A percentile compares a stretch with the other conserved stretches of the same genome.
phyloP scores from a whole-genome alignment of 23 tunicate species.

The Aplidium turbinatum region DNA sequence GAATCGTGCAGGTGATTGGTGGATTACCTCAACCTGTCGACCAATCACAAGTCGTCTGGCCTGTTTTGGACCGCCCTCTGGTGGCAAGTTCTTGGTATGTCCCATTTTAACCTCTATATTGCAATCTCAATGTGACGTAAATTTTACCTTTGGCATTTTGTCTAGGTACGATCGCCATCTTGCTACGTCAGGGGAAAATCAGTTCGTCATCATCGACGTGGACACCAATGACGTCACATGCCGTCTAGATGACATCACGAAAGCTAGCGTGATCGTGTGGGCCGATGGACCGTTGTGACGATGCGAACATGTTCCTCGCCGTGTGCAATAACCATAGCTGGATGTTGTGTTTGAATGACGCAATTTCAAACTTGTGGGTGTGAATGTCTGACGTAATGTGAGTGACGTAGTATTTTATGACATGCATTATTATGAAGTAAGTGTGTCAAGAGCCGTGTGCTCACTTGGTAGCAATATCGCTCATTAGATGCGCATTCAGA shows the following conservation, averaged over 20 bases:
- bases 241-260: slow-evolving; percentile 36
- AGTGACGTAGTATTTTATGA: no score
- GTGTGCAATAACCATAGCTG: background rate
- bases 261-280: slow-evolving; percentile 29
- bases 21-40: slow-evolving; percentile 12
- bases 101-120: background rate
- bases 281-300: slow-evolving; percentile 19
- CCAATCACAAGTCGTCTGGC: background rate
- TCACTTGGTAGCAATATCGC: no score
- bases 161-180: slow-evolving; percentile 51
- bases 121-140: no score
- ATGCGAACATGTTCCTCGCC: background rate
- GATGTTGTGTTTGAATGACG: background rate
- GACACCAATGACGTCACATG: slow-evolving; percentile 45
- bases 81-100: slow-evolving; percentile 38
- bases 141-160: background rate
- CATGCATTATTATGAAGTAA: no score
- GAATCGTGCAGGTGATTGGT: slow-evolving; percentile 27
- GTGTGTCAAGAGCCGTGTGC: no score
- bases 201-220: slow-evolving; percentile 36
- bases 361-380: no score
- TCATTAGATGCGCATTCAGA: no score
- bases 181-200: slow-evolving; percentile 24
- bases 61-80: background rate
- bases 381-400: no score